phyloP scores from a whole-genome alignment of 1,140 invertebrate genomes.

The Colletes gigas region DNA sequence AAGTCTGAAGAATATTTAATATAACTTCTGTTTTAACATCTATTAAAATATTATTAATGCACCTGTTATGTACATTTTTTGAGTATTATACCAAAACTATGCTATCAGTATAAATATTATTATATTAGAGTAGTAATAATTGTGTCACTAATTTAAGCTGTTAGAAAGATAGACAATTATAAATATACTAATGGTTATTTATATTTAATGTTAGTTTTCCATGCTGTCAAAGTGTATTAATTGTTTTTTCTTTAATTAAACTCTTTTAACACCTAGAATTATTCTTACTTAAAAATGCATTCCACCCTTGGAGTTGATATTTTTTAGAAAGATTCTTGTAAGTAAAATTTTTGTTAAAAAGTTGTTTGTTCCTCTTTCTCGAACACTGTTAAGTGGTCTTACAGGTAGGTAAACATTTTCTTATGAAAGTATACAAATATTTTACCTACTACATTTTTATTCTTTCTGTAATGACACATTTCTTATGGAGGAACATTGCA shows the following conservation, averaged over 20 bases:
- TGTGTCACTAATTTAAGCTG: conserved; percentile 10
- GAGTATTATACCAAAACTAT: conserved; percentile 1
- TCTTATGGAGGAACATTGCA: conserved; percentile 78
- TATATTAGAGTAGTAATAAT: conserved; percentile 24
- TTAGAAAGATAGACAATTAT: conserved; percentile 27
- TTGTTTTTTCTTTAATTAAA: conserved; percentile 44
- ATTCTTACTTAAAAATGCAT: conserved; percentile 63
- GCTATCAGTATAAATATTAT: conserved; percentile 22
- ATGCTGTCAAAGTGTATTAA: conserved; percentile 47
- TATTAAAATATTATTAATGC: conserved; percentile 7
- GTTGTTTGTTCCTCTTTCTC: conserved; percentile 59
- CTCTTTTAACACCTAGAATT: conserved; percentile 45
- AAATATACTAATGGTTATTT: conserved; percentile 34
- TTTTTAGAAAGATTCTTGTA: conserved; percentile 50
- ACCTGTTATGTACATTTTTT: conserved; percentile 20
- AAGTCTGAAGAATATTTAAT: conserved; percentile 16
- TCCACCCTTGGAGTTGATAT: conserved; percentile 77
- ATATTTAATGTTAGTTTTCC: conserved; percentile 37
- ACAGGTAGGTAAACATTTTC: conserved; percentile 76
- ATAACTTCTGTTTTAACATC: conserved; percentile 4
- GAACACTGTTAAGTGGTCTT: conserved; percentile 57
- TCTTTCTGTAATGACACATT: conserved; percentile 75
- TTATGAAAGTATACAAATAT: conserved; percentile 69
- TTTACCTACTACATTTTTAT: conserved; percentile 58
- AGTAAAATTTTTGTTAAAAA: conserved; percentile 55